Evolutionary conservation across 2,888 invertebrate genomes (phyloP).

Genomic region (Diarsia rubi): DNA sequence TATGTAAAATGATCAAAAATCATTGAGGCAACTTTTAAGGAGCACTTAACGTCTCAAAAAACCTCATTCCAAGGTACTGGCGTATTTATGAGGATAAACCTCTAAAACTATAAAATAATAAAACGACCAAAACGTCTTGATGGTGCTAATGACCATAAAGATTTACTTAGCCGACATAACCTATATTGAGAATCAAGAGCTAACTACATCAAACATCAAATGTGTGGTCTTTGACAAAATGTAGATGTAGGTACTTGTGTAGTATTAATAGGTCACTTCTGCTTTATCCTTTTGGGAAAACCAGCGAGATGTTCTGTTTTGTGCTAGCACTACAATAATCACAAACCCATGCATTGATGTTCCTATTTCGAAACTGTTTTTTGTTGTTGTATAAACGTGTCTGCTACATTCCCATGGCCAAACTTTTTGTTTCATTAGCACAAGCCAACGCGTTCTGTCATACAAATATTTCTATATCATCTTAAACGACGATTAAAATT

Average conservation of each 20-base stretch:
- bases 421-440: constrained; percentile 13
- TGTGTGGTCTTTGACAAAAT: background rate
- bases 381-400: background rate
- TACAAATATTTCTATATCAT: constrained; percentile 17
- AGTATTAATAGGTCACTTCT: background rate
- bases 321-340: background rate
- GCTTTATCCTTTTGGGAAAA: background rate
- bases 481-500: constrained; percentile 19
- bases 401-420: background rate
- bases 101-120: constrained; percentile 29
- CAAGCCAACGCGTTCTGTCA: background rate
- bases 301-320: background rate
- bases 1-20: constrained; percentile 63
- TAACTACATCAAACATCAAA: background rate
- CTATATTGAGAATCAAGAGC: background rate
- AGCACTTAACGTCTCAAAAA: constrained; percentile 37
- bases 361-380: background rate
- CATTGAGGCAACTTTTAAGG: constrained; percentile 47
- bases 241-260: background rate
- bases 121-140: constrained; percentile 15
- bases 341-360: background rate
- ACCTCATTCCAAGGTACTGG: constrained; percentile 18
- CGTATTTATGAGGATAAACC: constrained; percentile 22
- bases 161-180: too few relatives aligned
- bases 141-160: constrained; percentile 5